phyloP scores from a whole-genome alignment of 2,888 invertebrate species.

The Lycia hirtaria region DNA sequence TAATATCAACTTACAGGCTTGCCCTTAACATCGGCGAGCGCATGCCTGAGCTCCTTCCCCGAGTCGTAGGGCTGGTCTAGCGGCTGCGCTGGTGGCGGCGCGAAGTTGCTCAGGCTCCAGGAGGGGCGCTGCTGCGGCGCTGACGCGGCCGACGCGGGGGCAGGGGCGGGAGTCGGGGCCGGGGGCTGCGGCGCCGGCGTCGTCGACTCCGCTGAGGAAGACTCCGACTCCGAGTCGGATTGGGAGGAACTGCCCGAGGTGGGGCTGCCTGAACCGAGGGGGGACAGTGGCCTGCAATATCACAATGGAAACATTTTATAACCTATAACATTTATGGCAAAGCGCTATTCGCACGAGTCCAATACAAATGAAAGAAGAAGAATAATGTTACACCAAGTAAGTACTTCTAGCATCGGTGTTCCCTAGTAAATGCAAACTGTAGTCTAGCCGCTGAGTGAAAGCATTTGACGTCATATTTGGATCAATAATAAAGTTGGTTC shows the following conservation, averaged over 20 bases:
- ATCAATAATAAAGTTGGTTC: too few species aligned
- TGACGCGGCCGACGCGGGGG: conserved; percentile 49
- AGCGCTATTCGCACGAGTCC: too few species aligned
- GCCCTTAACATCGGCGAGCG: conserved; percentile 82
- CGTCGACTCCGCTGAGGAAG: conserved; percentile 87
- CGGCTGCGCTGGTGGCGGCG: conserved; percentile 66
- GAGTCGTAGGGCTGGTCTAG: conserved; percentile 79
- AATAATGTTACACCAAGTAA: too few species aligned
- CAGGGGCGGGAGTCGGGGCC: conserved; percentile 51
- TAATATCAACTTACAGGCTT: conserved; percentile 67
- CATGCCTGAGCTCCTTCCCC: conserved; percentile 83
- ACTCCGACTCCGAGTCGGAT: conserved; percentile 68
- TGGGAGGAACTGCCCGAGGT: conserved; percentile 78
- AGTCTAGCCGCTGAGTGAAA: too few species aligned
- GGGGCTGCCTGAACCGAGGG: conserved; percentile 77
- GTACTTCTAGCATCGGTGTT: too few species aligned
- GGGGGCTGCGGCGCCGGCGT: conserved; percentile 83
- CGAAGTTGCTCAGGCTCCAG: conserved; percentile 79
- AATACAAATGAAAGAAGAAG: too few species aligned
- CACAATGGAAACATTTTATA: background rate
- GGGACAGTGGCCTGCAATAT: conserved; percentile 68
- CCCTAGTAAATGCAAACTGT: too few species aligned
- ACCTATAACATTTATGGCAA: too few species aligned
- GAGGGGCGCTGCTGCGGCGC: conserved; percentile 75
- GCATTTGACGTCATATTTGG: too few species aligned